phyloP scores from a whole-genome alignment of 2,888 invertebrate genomes.

The Trimorus sp. region DNA sequence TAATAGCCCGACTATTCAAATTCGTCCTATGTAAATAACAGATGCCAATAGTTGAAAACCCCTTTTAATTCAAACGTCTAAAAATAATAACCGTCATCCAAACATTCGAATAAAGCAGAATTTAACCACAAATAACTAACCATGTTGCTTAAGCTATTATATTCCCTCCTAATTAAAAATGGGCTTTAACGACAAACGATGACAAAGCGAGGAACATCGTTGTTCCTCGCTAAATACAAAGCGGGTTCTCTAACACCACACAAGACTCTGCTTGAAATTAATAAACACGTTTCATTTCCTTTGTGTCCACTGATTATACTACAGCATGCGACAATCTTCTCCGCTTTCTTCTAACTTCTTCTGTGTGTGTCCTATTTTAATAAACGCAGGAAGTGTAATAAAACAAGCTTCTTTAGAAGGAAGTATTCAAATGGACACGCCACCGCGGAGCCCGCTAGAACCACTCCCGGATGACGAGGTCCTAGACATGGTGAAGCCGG shows the following conservation, averaged over 20 bases:
- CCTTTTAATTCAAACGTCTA: too few species aligned
- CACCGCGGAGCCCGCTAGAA: constrained; percentile 79
- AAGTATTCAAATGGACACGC: constrained; percentile 80
- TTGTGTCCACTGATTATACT: constrained; percentile 26
- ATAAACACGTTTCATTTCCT: constrained; percentile 11
- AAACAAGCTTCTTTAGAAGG: constrained; percentile 79
- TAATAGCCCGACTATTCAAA: neutral
- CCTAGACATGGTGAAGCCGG: constrained; percentile 76
- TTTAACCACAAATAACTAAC: too few species aligned
- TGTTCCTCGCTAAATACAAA: too few species aligned
- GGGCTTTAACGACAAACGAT: too few species aligned
- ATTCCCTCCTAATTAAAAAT: too few species aligned
- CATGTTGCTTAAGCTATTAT: too few species aligned
- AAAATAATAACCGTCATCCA: too few species aligned
- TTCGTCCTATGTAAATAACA: too few species aligned
- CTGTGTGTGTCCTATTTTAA: constrained; percentile 59
- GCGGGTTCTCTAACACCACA: neutral
- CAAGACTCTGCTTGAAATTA: neutral
- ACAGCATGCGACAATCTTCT: constrained; percentile 47
- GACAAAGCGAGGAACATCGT: too few species aligned
- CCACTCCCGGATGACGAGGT: constrained; percentile 77
- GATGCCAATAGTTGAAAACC: too few species aligned
- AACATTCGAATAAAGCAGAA: too few species aligned
- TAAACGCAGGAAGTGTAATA: constrained; percentile 76
- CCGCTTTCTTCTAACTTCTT: constrained; percentile 56